A percentile compares a stretch with the other conserved stretches of the same genome.
These are phyloP conservation scores for Zelleria hepariella DNA, from an alignment of 2,888 invertebrate genomes.

Conservation along the genomic window DNA sequence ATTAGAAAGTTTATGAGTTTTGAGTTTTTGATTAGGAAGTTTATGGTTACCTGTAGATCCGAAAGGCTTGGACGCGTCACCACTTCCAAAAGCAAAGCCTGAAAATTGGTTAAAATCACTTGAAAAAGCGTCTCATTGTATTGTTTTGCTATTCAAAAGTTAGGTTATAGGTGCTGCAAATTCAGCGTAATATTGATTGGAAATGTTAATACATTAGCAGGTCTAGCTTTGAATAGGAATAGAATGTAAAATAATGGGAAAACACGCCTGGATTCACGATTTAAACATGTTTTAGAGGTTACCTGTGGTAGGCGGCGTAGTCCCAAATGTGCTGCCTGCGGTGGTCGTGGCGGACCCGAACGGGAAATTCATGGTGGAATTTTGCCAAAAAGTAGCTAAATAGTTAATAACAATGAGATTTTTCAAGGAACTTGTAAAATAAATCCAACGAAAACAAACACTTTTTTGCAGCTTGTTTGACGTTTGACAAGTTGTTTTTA, in stretches of 20 bases:
- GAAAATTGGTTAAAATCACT: conserved; percentile 14
- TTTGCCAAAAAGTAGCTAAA: background rate
- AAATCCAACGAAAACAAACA: background rate
- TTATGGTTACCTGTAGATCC: background rate
- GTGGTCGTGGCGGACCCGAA: conserved; percentile 47
- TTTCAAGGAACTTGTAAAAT: background rate
- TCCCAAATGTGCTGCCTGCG: conserved; percentile 42
- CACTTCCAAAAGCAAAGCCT: conserved; percentile 52
- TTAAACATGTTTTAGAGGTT: conserved; percentile 5
- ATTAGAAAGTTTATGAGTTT: background rate
- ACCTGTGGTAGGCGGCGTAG: conserved; percentile 46
- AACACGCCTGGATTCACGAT: background rate
- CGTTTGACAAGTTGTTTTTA: background rate
- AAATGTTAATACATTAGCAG: background rate
- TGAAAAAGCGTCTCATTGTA: background rate
- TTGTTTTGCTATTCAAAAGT: background rate
- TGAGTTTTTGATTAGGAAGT: background rate
- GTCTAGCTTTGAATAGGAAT: background rate
- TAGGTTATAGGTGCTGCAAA: background rate
- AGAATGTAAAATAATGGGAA: background rate
- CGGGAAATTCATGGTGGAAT: conserved; percentile 37
- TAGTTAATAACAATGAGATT: background rate
- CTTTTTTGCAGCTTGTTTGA: background rate
- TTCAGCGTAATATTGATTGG: background rate
- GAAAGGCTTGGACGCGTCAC: conserved; percentile 26